Conservation (phyloP, 2,797 vertebrate species). For the Thunnus albacares region DNA sequence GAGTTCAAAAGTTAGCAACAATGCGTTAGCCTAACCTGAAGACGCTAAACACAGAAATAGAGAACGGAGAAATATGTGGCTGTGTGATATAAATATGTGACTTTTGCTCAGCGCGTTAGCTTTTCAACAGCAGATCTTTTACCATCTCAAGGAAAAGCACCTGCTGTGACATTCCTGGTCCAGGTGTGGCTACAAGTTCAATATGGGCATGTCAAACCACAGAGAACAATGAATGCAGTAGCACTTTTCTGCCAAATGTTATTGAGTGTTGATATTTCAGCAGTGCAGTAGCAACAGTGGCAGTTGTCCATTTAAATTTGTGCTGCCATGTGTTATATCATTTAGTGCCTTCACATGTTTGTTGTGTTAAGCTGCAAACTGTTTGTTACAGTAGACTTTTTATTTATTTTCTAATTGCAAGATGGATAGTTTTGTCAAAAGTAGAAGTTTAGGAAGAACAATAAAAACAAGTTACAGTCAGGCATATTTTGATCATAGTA, state of each 20-base stretch:
- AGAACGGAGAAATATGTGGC: too few relatives aligned
- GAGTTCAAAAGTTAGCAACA: too few relatives aligned
- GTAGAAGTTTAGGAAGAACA: accelerated
- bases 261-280: not conserved
- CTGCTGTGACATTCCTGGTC: constrained; percentile 44
- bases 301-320: not conserved
- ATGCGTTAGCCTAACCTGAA: too few relatives aligned
- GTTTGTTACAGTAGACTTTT: not conserved
- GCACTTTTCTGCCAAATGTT: not conserved
- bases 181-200: constrained; percentile 31
- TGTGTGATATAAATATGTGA: too few relatives aligned
- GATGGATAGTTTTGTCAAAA: not conserved
- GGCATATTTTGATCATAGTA: not conserved
- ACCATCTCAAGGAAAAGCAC: constrained; percentile 25
- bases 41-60: too few relatives aligned
- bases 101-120: too few relatives aligned
- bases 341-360: not conserved
- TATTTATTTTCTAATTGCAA: not conserved
- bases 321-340: constrained; percentile 5
- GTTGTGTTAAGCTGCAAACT: not conserved
- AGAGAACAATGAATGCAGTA: constrained; percentile 3
- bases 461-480: not conserved
- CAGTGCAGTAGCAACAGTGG: not conserved
- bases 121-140: constrained; percentile 33
- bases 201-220: constrained; percentile 23